Evolutionary conservation across 2,113 vertebrate species (phyloP).

Genomic region (Oreochromis spilurus): DNA sequence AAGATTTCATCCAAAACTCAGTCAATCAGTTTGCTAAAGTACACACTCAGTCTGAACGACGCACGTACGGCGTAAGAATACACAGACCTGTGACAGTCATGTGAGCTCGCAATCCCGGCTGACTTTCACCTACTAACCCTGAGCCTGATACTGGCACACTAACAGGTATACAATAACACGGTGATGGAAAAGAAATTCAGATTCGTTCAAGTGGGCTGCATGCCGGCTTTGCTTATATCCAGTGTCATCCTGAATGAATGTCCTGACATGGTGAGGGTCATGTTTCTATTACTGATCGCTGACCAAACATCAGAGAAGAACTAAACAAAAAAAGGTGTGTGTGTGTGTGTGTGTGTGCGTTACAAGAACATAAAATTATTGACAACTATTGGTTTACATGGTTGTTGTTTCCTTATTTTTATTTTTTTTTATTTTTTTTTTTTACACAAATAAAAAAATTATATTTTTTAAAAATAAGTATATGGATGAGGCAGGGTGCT

Average conservation of each 20-base stretch:
- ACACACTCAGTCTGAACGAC: background rate
- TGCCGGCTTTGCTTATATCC: background rate
- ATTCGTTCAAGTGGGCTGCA: background rate
- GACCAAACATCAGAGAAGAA: background rate
- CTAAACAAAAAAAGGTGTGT: background rate
- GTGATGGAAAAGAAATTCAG: background rate
- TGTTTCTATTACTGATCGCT: background rate
- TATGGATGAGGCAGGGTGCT: background rate
- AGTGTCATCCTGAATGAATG: background rate
- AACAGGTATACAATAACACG: background rate
- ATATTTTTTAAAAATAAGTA: background rate
- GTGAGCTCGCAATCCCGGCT: background rate
- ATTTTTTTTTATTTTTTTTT: background rate
- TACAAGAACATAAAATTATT: background rate
- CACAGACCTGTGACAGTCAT: background rate
- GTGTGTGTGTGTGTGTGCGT: background rate
- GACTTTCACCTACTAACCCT: constrained; percentile 9
- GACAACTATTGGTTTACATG: background rate
- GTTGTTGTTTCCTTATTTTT: background rate
- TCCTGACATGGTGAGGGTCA: background rate
- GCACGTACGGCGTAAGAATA: background rate
- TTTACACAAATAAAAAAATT: background rate
- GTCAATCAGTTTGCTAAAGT: background rate
- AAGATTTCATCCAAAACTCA: background rate
- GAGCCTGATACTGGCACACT: background rate